Evolutionary conservation across 2,888 invertebrate species (phyloP).

Genomic region (Dryadula phaetusa): DNA sequence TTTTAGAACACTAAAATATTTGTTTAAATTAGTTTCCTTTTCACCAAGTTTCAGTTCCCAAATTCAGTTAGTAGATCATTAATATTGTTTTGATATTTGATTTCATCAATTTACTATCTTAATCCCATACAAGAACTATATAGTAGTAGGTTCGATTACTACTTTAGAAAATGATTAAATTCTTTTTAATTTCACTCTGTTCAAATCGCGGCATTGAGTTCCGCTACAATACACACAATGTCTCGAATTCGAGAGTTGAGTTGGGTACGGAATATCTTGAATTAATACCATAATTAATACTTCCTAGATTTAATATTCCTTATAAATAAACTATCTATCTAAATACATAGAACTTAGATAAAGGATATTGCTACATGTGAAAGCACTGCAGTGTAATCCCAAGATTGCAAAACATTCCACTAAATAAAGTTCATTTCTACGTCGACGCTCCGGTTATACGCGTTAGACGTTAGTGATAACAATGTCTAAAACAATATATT

Average conservation of each 20-base stretch:
- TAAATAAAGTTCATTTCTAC: constrained; percentile 28
- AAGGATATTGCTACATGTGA: not conserved
- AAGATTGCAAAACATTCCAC: constrained; percentile 24
- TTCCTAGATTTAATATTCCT: not conserved
- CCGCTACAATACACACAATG: too few relatives aligned
- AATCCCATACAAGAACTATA: too few relatives aligned
- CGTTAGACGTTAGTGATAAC: constrained; percentile 19
- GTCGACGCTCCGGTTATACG: constrained; percentile 18
- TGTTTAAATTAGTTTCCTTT: too few relatives aligned
- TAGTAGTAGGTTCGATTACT: too few relatives aligned
- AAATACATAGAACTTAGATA: not conserved
- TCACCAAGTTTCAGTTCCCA: too few relatives aligned
- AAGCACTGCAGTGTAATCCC: not conserved
- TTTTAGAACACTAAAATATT: too few relatives aligned
- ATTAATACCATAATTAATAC: too few relatives aligned
- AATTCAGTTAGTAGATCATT: not conserved
- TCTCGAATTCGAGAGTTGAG: too few relatives aligned
- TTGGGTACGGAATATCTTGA: too few relatives aligned
- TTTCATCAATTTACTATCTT: not conserved
- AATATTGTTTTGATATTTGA: not conserved
- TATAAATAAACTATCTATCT: not conserved
- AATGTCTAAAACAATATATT: not conserved
- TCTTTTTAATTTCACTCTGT: too few relatives aligned
- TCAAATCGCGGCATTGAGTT: too few relatives aligned
- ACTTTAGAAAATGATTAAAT: too few relatives aligned